These are phyloP conservation scores for Bombyx mandarina DNA, from an alignment of 1,140 invertebrate genomes.

Conservation along the genomic window DNA sequence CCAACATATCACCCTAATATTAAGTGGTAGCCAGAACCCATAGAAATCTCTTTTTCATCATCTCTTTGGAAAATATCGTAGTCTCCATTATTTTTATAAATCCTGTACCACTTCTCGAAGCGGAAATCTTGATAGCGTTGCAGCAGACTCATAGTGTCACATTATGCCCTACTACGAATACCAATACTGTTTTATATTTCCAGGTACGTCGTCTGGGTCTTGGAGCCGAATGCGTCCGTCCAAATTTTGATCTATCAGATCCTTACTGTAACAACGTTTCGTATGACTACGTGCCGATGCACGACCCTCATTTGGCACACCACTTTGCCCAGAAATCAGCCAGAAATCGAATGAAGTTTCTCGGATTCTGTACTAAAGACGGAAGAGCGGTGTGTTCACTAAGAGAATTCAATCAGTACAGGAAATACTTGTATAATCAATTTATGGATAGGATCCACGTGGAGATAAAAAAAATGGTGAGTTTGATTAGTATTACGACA, in stretches of 20 bases:
- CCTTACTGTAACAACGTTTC: constrained; percentile 60
- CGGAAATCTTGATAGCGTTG: no score
- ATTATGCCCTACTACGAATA: no score
- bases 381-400: constrained; percentile 50
- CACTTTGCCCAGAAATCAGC: constrained; percentile 48
- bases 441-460: constrained; percentile 59
- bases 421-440: constrained; percentile 55
- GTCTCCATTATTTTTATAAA: neutral
- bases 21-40: neutral
- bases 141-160: no score
- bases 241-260: constrained; percentile 52
- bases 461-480: constrained; percentile 46
- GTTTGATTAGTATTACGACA: constrained; percentile 4
- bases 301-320: constrained; percentile 55
- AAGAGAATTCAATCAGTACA: constrained; percentile 60
- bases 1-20: no score
- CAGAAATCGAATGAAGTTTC: constrained; percentile 40
- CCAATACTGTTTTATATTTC: neutral
- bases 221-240: constrained; percentile 28
- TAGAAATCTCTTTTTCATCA: no score
- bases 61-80: neutral
- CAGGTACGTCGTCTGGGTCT: constrained; percentile 51
- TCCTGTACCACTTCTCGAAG: neutral
- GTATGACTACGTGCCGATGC: constrained; percentile 59
- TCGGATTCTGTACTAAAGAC: constrained; percentile 49